Percentiles rank a stretch among this genome's conserved stretches.
Evolutionary conservation across 2,113 vertebrate species (phyloP).

Genomic region (Thinocorus orbignyianus): DNA sequence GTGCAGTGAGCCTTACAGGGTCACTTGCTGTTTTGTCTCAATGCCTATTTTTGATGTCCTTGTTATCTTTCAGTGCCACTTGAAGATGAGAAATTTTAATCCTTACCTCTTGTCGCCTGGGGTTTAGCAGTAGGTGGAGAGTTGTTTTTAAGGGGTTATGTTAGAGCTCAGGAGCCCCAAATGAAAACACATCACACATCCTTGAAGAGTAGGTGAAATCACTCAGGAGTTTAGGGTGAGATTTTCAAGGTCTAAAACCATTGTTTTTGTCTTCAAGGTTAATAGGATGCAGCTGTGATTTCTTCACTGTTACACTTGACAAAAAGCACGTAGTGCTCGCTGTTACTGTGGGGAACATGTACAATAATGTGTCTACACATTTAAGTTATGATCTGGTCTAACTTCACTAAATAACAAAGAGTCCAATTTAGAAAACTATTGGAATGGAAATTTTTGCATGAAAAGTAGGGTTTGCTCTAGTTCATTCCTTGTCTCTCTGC

Average conservation of each 20-base stretch:
- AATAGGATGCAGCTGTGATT: neutral
- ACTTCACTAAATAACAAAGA: neutral
- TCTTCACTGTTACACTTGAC: neutral
- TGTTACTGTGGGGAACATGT: neutral
- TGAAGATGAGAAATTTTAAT: conserved; percentile 26
- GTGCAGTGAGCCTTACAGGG: neutral
- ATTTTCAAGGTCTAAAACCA: neutral
- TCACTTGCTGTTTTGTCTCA: conserved; percentile 15
- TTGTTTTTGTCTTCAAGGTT: neutral
- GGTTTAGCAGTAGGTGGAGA: neutral
- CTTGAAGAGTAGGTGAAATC: neutral
- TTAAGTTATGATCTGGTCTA: neutral
- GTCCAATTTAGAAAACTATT: neutral
- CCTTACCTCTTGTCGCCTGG: neutral
- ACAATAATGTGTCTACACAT: neutral
- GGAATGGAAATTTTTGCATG: neutral
- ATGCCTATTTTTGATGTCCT: neutral
- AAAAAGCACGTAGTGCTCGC: neutral
- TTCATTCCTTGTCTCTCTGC: neutral
- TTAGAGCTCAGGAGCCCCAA: neutral
- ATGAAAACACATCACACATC: neutral
- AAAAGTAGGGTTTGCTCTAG: neutral
- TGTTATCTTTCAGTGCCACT: neutral
- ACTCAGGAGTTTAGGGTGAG: neutral
- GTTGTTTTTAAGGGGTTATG: neutral